Evolutionary conservation across 2,797 vertebrate genomes (phyloP).

Genomic region (Xiphophorus birchmanni): DNA sequence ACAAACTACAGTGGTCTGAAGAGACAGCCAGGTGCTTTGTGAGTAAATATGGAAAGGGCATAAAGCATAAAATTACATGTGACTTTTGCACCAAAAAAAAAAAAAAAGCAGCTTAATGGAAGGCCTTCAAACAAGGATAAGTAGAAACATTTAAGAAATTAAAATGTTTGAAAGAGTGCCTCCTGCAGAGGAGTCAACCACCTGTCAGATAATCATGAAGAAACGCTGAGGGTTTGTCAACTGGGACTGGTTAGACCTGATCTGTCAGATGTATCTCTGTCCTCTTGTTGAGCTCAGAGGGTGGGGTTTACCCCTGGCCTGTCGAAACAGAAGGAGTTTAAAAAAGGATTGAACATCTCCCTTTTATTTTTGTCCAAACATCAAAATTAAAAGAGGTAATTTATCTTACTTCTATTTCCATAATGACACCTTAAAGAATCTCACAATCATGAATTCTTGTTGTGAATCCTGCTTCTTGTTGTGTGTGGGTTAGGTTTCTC

Average conservation of each 20-base stretch:
- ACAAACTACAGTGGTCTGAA: slow-evolving; percentile 29
- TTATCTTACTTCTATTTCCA: neutral
- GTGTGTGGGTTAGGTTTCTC: neutral
- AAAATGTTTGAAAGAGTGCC: slow-evolving; percentile 28
- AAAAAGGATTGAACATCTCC: slow-evolving; percentile 36
- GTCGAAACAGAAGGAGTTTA: slow-evolving; percentile 51
- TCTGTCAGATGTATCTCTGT: slow-evolving; percentile 80
- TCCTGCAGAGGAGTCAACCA: slow-evolving; percentile 51
- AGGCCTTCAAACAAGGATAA: neutral
- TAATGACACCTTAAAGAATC: slow-evolving; percentile 8
- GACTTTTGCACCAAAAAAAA: neutral
- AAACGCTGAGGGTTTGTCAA: slow-evolving; percentile 78
- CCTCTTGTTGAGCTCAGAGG: slow-evolving; percentile 76
- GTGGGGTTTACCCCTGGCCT: slow-evolving; percentile 78
- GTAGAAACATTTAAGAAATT: slow-evolving; percentile 34
- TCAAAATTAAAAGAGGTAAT: neutral
- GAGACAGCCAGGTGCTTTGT: slow-evolving; percentile 34
- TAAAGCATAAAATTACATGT: slow-evolving; percentile 16
- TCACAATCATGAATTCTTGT: neutral
- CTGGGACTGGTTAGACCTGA: slow-evolving; percentile 84
- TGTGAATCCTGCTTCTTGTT: neutral
- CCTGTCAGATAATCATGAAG: slow-evolving; percentile 72
- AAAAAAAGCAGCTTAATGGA: neutral
- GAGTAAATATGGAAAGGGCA: slow-evolving; percentile 23
- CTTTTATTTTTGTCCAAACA: neutral